phyloP scores from a whole-genome alignment of 1,140 invertebrate species.

The Elysia chlorotica region DNA sequence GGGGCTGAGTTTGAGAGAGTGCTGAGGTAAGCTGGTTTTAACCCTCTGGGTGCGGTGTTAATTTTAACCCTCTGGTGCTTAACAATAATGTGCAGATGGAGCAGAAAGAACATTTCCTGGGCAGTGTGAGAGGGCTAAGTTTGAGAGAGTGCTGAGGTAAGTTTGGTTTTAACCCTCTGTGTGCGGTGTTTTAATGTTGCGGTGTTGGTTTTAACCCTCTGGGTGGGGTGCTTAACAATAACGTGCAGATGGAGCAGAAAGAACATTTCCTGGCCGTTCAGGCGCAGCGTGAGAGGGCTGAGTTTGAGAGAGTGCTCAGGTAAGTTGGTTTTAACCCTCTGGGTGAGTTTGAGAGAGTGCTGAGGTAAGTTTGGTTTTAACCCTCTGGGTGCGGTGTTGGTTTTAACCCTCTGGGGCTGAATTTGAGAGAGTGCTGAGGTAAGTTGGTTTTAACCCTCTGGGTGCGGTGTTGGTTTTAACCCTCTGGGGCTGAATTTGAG shows the following conservation, averaged over 20 bases:
- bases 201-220: neutral
- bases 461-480: neutral
- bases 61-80: too few species aligned
- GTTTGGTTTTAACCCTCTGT: too few species aligned
- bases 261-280: conserved; percentile 62
- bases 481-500: neutral
- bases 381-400: conserved; percentile 36
- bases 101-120: conserved; percentile 61
- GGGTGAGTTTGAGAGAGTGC: too few species aligned
- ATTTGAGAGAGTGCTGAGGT: conserved; percentile 53
- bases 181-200: too few species aligned
- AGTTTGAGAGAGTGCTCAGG: too few species aligned
- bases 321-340: too few species aligned
- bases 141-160: too few species aligned
- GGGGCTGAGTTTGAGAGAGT: neutral
- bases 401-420: conserved; percentile 57
- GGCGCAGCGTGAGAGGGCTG: conserved; percentile 58
- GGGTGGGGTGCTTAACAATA: too few species aligned
- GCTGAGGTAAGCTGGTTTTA: neutral
- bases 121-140: too few species aligned
- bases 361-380: conserved; percentile 47
- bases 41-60: too few species aligned
- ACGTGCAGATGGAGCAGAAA: conserved; percentile 59
- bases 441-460: neutral
- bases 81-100: conserved; percentile 60